A percentile compares a stretch with the other conserved stretches of the same genome.
Evolutionary conservation across 2,797 vertebrate genomes (phyloP).

Genomic region (Zenarchopterus dispar): DNA sequence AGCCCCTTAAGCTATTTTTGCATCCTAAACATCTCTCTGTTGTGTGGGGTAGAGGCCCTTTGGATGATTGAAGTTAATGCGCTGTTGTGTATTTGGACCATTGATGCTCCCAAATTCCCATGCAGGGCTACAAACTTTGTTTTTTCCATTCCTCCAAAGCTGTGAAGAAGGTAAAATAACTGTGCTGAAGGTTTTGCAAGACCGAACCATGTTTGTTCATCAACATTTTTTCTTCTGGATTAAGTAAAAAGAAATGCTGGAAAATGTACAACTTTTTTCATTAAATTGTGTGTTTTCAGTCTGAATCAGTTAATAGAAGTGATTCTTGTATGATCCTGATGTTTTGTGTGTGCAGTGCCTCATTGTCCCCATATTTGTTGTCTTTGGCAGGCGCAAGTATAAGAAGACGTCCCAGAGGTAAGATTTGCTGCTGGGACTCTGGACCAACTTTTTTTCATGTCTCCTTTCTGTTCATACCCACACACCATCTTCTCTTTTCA

Average conservation of each 20-base stretch:
- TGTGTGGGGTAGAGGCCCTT: background rate
- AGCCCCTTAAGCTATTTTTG: background rate
- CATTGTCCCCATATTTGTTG: constrained; percentile 61
- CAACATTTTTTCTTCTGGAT: too few species aligned
- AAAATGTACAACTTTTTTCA: background rate
- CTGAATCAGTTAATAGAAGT: background rate
- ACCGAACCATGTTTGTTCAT: too few species aligned
- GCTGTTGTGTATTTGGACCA: too few species aligned
- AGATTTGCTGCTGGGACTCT: constrained; percentile 72
- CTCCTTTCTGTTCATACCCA: constrained; percentile 1
- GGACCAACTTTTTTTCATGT: constrained; percentile 34
- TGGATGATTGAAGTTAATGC: background rate
- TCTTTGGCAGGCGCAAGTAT: constrained; percentile 92
- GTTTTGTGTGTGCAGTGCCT: constrained; percentile 24
- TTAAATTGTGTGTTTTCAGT: background rate
- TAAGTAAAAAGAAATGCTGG: background rate
- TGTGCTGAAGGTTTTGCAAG: too few species aligned
- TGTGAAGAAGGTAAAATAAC: too few species aligned
- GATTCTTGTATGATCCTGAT: constrained; percentile 19
- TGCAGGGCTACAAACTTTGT: too few species aligned
- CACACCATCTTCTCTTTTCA: background rate
- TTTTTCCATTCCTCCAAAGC: too few species aligned
- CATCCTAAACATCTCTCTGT: background rate
- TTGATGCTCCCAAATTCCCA: too few species aligned
- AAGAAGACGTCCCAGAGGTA: constrained; percentile 99